These are phyloP conservation scores for Cephalopterus ornatus DNA, from an alignment of 2,113 vertebrate genomes.

Conservation along the genomic window DNA sequence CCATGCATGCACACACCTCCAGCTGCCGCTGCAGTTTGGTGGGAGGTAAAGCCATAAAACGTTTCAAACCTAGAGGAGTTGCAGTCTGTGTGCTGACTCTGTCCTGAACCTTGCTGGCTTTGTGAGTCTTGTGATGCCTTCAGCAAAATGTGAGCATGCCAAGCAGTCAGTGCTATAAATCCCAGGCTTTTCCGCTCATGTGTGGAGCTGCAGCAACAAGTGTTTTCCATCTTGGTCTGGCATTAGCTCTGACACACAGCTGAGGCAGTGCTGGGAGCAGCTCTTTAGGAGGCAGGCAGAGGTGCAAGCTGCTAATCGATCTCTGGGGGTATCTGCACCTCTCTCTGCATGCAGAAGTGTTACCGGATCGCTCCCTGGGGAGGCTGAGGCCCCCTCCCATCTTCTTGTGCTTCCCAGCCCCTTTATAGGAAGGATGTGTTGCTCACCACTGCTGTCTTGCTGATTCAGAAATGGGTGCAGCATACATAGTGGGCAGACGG, in stretches of 20 bases:
- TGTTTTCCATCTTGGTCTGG: neutral
- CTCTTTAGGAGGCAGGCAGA: neutral
- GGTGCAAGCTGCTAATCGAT: neutral
- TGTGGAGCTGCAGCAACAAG: neutral
- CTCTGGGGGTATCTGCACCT: neutral
- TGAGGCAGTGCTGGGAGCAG: neutral
- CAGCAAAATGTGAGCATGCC: neutral
- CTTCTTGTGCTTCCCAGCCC: neutral
- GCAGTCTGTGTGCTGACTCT: neutral
- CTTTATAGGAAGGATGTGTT: neutral
- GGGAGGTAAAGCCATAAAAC: neutral
- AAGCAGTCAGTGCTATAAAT: neutral
- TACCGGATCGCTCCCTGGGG: neutral
- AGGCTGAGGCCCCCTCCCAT: neutral
- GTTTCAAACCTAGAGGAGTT: neutral
- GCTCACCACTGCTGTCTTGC: neutral
- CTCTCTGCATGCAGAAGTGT: neutral
- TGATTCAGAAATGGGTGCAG: neutral
- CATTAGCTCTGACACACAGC: neutral
- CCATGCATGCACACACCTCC: fast-evolving
- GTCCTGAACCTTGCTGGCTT: neutral
- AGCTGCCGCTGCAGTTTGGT: fast-evolving
- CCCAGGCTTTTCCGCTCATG: neutral
- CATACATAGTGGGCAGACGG: neutral
- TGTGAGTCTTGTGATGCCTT: neutral